A percentile compares a stretch with the other conserved stretches of the same genome.
These are phyloP conservation scores for Lophius americanus DNA, from an alignment of 2,797 vertebrate genomes.

Conservation along the genomic window DNA sequence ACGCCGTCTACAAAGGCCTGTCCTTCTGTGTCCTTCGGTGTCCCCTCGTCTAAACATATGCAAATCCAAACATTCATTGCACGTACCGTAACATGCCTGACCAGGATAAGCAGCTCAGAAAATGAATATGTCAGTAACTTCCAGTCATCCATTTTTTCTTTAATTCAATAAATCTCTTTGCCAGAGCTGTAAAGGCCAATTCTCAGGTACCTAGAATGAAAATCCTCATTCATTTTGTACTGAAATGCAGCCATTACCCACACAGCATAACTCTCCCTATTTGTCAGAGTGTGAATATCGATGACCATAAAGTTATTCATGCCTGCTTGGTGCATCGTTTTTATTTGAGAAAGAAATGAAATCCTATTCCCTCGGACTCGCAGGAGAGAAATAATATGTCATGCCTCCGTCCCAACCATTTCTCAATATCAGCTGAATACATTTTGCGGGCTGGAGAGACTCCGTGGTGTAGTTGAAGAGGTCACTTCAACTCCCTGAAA, in stretches of 20 bases:
- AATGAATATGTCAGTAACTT: slow-evolving; percentile 25
- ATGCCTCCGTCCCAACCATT: slow-evolving; percentile 60
- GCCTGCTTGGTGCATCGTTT: slow-evolving; percentile 63
- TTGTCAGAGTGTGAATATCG: slow-evolving; percentile 77
- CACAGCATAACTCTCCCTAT: slow-evolving; percentile 69
- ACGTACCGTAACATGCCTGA: not conserved
- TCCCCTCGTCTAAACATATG: no score
- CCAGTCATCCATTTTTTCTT: slow-evolving; percentile 30
- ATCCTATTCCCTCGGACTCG: slow-evolving; percentile 68
- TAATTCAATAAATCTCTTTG: slow-evolving; percentile 25
- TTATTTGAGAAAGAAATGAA: slow-evolving; percentile 74
- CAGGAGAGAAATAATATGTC: slow-evolving; percentile 70
- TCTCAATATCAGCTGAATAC: slow-evolving; percentile 62
- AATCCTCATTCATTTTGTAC: slow-evolving; percentile 19
- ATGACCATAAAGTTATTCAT: slow-evolving; percentile 74
- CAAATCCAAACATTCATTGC: no score
- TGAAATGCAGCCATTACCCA: slow-evolving; percentile 61
- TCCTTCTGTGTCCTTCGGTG: no score
- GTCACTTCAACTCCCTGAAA: slow-evolving; percentile 53
- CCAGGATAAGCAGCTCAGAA: slow-evolving; percentile 5
- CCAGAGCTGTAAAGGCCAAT: slow-evolving; percentile 24
- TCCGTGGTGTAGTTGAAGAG: slow-evolving; percentile 50
- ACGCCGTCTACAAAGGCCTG: no score
- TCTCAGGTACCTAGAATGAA: slow-evolving; percentile 47
- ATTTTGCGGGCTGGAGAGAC: slow-evolving; percentile 46